Base-by-base conservation (phyloP, 2,888 invertebrate genomes). In the Caenorhabditis drosophilae region DNA sequence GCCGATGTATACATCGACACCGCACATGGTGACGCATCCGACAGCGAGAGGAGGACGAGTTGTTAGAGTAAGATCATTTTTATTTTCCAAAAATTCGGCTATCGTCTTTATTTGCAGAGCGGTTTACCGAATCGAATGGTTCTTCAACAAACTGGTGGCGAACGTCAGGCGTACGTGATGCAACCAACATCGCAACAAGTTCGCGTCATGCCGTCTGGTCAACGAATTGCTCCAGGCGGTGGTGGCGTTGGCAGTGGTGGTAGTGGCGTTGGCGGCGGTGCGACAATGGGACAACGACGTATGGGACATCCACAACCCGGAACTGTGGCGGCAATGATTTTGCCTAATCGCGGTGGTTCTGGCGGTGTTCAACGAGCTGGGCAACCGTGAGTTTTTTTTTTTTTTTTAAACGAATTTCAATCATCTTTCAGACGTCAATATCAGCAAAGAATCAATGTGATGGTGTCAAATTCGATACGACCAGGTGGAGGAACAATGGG, bases 251-350 rank as follows among this genome's bases (percentile, higher is more conserved):
- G n/a, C n/a, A n/a, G n/a, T n/a, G n/a, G n/a, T n/a, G n/a, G n/a
- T n/a, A n/a, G n/a, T n/a, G n/a, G n/a, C n/a, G n/a, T n/a, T n/a
- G n/a, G n/a, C n/a, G n/a, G n/a, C n/a, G n/a, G n/a, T n/a, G n/a
- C n/a, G n/a, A n/a, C n/a, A 42, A 42, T 42, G 6, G 45, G 56
- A 40, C 52, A 48, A n/a, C 38, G 62, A 16, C 22, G 62, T 11
- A 22, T 36, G 11, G 15, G 23, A 4, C 38, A 38, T 6, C 64
- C 64, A 4, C 44, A 40, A 4, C 58, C 64, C 0, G 64, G 64
- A 16, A 64, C 64, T 1, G 64, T 64, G 6, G 64, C 64, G 12
- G 58, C 64, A 2, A 64, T 64, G 64, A 54, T 64, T 6, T 11
- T 64, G 36, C 58, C 64, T 22, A 31, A 36, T 22, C 41, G 62